Percentiles rank a stretch among this genome's conserved stretches.
phyloP scores from a whole-genome alignment of 2,888 invertebrate genomes.

The Hoplodrina blanda region DNA sequence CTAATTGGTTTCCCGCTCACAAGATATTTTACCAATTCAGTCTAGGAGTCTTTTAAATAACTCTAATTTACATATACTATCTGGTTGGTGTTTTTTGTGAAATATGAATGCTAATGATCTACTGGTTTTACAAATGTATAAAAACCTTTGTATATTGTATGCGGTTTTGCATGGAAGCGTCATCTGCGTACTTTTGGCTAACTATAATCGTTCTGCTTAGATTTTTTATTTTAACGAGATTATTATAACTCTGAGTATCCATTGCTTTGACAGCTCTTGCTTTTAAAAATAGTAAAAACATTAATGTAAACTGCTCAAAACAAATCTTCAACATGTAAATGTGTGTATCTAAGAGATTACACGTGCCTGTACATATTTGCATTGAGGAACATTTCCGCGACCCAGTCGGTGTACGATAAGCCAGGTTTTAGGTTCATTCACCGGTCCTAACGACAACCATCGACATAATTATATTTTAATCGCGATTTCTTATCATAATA shows the following conservation, averaged over 20 bases:
- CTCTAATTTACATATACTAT: conserved; percentile 10
- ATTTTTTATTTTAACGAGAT: not conserved
- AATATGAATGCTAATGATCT: conserved; percentile 18
- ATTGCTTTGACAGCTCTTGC: not conserved
- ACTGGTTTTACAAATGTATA: conserved; percentile 15
- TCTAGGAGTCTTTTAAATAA: conserved; percentile 41
- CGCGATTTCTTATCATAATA: conserved; percentile 62
- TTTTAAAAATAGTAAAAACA: conserved; percentile 8
- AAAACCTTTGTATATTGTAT: conserved; percentile 17
- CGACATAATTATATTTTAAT: conserved; percentile 52
- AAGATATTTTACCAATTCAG: conserved; percentile 49
- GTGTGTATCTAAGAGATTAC: conserved; percentile 52
- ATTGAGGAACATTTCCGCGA: conserved; percentile 72
- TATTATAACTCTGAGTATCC: not conserved
- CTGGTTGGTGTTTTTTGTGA: conserved; percentile 22
- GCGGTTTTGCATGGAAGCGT: not conserved
- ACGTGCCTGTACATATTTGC: conserved; percentile 67
- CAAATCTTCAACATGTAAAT: conserved; percentile 41
- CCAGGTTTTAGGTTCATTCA: conserved; percentile 77
- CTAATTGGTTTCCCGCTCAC: conserved; percentile 64
- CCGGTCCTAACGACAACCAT: conserved; percentile 63
- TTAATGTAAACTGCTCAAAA: conserved; percentile 16
- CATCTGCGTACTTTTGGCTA: not conserved
- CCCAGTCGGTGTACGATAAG: conserved; percentile 78
- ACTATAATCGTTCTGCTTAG: not conserved